A percentile compares a stretch with the other conserved stretches of the same genome.
These are phyloP conservation scores for Protophormia terraenovae DNA, from an alignment of 2,888 invertebrate genomes.

Conservation along the genomic window DNA sequence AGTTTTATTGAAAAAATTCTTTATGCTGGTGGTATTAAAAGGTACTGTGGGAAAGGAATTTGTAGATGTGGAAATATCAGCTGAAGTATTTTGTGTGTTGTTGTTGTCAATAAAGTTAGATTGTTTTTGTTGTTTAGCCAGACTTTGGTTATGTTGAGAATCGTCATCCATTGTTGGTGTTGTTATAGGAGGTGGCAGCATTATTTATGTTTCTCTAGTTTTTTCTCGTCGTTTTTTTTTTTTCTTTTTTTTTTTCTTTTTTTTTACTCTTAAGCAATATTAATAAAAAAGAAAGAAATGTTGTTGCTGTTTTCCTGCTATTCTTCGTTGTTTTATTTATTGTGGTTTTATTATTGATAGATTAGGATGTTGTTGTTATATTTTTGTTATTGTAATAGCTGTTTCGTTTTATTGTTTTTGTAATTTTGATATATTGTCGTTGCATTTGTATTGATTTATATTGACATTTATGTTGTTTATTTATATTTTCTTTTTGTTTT, in stretches of 20 bases:
- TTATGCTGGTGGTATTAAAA: constrained; percentile 54
- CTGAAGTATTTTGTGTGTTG: constrained; percentile 37
- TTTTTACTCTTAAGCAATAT: too few species aligned
- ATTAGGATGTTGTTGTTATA: constrained; percentile 35
- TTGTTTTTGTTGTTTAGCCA: constrained; percentile 70
- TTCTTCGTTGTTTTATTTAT: constrained; percentile 7
- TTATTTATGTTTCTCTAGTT: too few species aligned
- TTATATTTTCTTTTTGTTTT: not conserved
- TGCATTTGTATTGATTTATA: constrained; percentile 32
- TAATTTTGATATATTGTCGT: constrained; percentile 61
- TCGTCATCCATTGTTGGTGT: constrained; percentile 71
- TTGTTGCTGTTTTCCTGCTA: not conserved
- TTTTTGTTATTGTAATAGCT: constrained; percentile 67
- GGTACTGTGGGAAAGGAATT: constrained; percentile 24
- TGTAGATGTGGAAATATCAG: constrained; percentile 1
- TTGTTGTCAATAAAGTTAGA: too few species aligned
- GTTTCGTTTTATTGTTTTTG: constrained; percentile 17
- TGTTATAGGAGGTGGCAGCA: constrained; percentile 59
- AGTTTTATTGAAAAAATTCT: constrained; percentile 73
- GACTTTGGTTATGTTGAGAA: constrained; percentile 63
- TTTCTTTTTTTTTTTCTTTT: not conserved
- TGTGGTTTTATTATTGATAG: constrained; percentile 33
- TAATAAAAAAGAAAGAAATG: not conserved
- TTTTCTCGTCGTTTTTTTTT: not conserved
- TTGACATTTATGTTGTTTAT: constrained; percentile 23